These are phyloP conservation scores for Nylanderia fulva DNA, from an alignment of 1,140 invertebrate species.

Conservation along the genomic window DNA sequence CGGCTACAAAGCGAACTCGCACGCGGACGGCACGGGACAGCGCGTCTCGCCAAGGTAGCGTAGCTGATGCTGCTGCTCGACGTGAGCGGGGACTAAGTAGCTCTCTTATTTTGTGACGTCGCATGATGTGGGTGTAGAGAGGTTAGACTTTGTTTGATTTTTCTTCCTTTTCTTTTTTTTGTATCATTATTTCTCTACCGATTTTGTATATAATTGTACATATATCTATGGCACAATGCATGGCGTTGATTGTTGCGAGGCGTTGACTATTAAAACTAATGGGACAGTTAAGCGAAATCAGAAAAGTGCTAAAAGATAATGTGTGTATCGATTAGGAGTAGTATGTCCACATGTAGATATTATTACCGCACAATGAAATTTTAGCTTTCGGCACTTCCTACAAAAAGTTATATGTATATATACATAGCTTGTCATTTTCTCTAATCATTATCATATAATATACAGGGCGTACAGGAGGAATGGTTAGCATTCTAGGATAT, in stretches of 20 bases:
- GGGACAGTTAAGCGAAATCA: neutral
- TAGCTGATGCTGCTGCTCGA: slow-evolving; percentile 77
- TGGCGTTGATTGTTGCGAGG: neutral
- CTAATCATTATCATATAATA: no score
- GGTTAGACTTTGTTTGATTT: slow-evolving; percentile 80
- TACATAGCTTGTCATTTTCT: no score
- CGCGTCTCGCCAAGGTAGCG: slow-evolving; percentile 90
- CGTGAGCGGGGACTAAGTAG: slow-evolving; percentile 79
- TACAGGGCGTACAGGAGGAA: no score
- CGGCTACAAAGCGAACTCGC: slow-evolving; percentile 95
- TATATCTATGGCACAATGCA: slow-evolving; percentile 34
- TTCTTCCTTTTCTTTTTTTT: slow-evolving; percentile 55
- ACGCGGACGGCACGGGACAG: slow-evolving; percentile 87
- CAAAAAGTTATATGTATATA: no score
- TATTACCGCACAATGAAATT: neutral
- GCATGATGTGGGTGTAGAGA: slow-evolving; percentile 83
- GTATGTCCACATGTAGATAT: slow-evolving; percentile 12
- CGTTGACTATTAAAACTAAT: neutral
- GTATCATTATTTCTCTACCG: neutral
- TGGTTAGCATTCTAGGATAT: no score
- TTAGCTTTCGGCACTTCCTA: neutral
- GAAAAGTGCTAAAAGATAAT: neutral
- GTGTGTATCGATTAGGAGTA: neutral
- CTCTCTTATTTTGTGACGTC: slow-evolving; percentile 82
- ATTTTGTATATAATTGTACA: slow-evolving; percentile 27